These are phyloP conservation scores for Epinotia brunnichana DNA, from an alignment of 2,888 invertebrate genomes.

Conservation along the genomic window DNA sequence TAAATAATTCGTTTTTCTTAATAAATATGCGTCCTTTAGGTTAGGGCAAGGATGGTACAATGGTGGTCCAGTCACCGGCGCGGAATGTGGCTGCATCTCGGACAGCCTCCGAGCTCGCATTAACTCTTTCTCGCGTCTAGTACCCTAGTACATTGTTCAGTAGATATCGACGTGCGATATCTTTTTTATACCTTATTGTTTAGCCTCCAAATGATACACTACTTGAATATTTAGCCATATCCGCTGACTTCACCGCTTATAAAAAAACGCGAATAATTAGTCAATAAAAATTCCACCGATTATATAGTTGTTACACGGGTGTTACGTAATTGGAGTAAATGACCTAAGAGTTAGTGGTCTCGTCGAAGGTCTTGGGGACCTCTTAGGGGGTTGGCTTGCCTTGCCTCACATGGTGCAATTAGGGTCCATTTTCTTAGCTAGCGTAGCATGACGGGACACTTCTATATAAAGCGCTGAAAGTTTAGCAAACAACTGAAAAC, in stretches of 20 bases:
- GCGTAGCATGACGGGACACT: constrained; percentile 35
- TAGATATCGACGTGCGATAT: constrained; percentile 76
- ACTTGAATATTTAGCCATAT: constrained; percentile 83
- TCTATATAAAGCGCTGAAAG: not conserved
- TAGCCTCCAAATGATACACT: constrained; percentile 81
- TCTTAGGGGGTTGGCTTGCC: constrained; percentile 30
- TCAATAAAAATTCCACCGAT: constrained; percentile 83
- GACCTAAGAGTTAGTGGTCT: constrained; percentile 76
- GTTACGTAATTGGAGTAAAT: constrained; percentile 83
- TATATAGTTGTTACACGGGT: constrained; percentile 80
- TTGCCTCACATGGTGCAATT: constrained; percentile 26
- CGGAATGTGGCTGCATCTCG: constrained; percentile 75
- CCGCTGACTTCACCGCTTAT: constrained; percentile 82
- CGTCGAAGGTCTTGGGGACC: constrained; percentile 56
- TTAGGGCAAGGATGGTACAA: constrained; percentile 45
- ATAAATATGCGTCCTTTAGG: constrained; percentile 23
- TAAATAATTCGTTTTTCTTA: constrained; percentile 16
- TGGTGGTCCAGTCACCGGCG: constrained; percentile 68
- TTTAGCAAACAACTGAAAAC: constrained; percentile 15
- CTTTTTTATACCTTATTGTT: constrained; percentile 76
- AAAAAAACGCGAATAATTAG: constrained; percentile 82
- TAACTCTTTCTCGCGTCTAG: constrained; percentile 34
- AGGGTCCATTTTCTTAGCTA: constrained; percentile 22
- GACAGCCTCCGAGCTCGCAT: constrained; percentile 56
- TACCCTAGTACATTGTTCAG: constrained; percentile 19